Base-by-base conservation (phyloP, 1,140 invertebrate genomes). In the Musca vetustissima region DNA sequence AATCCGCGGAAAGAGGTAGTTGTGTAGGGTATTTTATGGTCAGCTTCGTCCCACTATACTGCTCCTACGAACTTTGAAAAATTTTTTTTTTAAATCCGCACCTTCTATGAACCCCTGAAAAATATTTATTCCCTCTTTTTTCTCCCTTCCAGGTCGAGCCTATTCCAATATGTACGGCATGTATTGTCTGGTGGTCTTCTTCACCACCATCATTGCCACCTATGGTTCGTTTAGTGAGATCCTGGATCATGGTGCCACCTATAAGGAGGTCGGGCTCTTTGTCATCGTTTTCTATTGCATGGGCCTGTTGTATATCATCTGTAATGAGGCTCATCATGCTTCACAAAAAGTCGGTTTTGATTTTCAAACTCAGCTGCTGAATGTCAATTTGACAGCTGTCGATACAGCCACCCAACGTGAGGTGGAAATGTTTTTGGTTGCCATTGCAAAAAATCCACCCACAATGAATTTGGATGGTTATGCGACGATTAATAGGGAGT, bases 121-220 rank as follows among this genome's bases (percentile, higher is more conserved):
- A n/a, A n/a, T n/a, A n/a, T n/a, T n/a, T n/a, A n/a, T n/a, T n/a
- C n/a, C n/a, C n/a, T n/a, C n/a, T n/a, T n/a, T n/a, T n/a, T n/a
- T n/a, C n/a, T n/a, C 11, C 36, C 11, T 43, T 9, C n/a, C 19
- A 86, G 85, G 87, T 48, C 84, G 86, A 49, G 89, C 88, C 3
- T 90, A 90, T 75, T 88, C 88, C 24, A 89, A 89, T 70, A 89
- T 90, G 88, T 90, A 90, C 71, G 88, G 87, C 15, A 88, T 90
- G 74, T 89, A 89, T 75, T 90, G 89, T 71, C 83, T 89, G 75
- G 85, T 90, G 1, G 88, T 90, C 43, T 87, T 90, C 74, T 87
- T 90, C 71, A 90, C 88, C 2, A 89, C 88, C 6, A 89, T 89
- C 19, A 88, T 89, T 49, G 89, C 89, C 4, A 83, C 87, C 14